These are phyloP conservation scores for Exephanes ischioxanthus DNA, from an alignment of 2,888 invertebrate genomes.

Conservation along the genomic window DNA sequence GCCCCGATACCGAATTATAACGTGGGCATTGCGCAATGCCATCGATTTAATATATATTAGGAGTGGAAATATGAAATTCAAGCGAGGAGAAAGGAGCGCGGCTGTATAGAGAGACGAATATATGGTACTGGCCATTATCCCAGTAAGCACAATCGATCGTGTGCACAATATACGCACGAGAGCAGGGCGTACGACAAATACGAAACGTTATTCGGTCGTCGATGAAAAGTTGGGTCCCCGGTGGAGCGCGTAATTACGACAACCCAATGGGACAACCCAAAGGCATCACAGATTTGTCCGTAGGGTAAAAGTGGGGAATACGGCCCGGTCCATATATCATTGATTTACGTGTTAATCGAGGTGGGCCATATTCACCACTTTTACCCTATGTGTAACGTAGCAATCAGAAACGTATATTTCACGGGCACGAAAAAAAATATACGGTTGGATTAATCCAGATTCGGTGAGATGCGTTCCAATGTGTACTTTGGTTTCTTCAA, in stretches of 20 bases:
- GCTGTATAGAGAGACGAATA: not conserved
- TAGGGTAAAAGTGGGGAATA: too few relatives aligned
- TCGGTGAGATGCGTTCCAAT: too few relatives aligned
- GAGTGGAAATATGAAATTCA: too few relatives aligned
- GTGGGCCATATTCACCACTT: too few relatives aligned
- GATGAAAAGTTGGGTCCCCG: constrained; percentile 54
- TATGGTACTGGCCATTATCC: constrained; percentile 18
- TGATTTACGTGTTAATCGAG: too few relatives aligned
- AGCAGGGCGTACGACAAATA: constrained; percentile 38
- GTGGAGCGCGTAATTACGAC: constrained; percentile 55
- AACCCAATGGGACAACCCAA: constrained; percentile 2
- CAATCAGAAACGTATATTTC: constrained; percentile 4
- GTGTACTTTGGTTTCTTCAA: too few relatives aligned
- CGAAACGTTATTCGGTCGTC: constrained; percentile 51
- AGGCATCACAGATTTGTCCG: constrained; percentile 21
- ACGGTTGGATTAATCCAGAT: not conserved
- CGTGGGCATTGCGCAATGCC: too few relatives aligned
- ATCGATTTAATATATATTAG: too few relatives aligned
- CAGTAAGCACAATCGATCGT: constrained; percentile 21
- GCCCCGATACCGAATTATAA: not conserved
- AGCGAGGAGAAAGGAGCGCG: too few relatives aligned
- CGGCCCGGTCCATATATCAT: too few relatives aligned
- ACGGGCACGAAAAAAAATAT: not conserved
- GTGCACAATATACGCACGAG: not conserved
- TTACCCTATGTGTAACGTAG: not conserved